Evolutionary conservation across 1,140 invertebrate species (phyloP), one percentile per base, ranked within the genome.

Genomic region (Cydia strobilella): DNA sequence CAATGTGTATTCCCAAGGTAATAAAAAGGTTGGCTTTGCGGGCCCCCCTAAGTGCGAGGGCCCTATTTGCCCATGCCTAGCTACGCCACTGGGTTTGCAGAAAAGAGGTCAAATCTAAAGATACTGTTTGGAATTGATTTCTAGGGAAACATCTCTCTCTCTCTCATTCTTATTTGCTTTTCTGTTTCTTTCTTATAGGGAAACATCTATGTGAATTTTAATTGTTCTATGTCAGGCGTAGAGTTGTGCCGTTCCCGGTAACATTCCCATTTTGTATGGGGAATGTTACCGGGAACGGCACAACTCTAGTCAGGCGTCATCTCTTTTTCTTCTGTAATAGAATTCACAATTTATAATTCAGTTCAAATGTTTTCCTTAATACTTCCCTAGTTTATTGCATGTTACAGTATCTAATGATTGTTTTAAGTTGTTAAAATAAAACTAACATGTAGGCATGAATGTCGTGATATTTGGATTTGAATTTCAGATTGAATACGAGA

Each of bases 381-480:
- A 2, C 54, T 18, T 59, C 7, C 12, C 3, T 15, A 45, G 12
- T 45, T 45, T 18, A 25, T 71, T 66, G 71, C 45, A 78, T 65
- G 73, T 78, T 78, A 76, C 27, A 72, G 48, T 76, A 75, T 69
- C 74, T 35, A 35, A 73, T 74, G 74, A 69, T 78, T 76, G 73
- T 76, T 69, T 59, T 35, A 35, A 35, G 65, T 69, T 69, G 27
- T 69, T 69, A 69, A 65, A 65, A 31, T 35, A 65, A 65, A 65
- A n/a, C n/a, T 31, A 18, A 31, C 63, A 35, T 69, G 27, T 69
- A 69, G 65, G 65, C n/a, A 69, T 69, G 65, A 69, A 69, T 69
- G 65, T 69, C 65, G 65, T 69, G 65, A 69, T 69, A 69, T 75
- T 75, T 72, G 78, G 78, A 81, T 79, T 81, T 81, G 80, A 81